Evolutionary conservation across 92 coral and sea anemone genomes (phyloP).

Genomic region (Pocillopora meandrina): DNA sequence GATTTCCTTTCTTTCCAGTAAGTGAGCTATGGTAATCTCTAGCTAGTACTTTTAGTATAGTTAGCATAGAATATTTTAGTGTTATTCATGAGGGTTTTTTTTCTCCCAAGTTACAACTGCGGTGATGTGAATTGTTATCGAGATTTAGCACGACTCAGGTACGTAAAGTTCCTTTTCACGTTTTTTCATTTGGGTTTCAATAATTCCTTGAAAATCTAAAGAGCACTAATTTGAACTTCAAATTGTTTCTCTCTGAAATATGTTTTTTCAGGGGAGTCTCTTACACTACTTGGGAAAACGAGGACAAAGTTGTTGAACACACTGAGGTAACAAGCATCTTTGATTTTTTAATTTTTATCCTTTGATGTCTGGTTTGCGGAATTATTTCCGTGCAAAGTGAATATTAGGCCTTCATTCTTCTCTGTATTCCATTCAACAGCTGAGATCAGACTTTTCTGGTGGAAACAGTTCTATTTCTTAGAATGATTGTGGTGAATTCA

Average conservation of each 20-base stretch:
- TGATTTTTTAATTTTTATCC: background rate
- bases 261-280: constrained; percentile 71
- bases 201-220: too few relatives aligned
- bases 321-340: constrained; percentile 65
- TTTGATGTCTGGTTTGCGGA: background rate
- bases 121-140: constrained; percentile 84
- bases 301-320: constrained; percentile 76
- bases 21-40: too few relatives aligned
- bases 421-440: too few relatives aligned
- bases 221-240: too few relatives aligned
- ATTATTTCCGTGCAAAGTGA: background rate
- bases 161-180: background rate
- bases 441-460: too few relatives aligned
- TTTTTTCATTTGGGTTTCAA: too few relatives aligned
- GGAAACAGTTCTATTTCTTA: too few relatives aligned
- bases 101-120: constrained; percentile 79
- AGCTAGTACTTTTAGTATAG: too few relatives aligned
- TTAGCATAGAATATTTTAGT: too few relatives aligned
- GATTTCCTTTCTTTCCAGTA: too few relatives aligned
- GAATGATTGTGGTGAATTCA: too few relatives aligned
- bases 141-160: constrained; percentile 92
- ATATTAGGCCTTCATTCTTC: background rate
- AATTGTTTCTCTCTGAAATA: too few relatives aligned
- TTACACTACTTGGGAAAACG: constrained; percentile 88
- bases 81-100: background rate